phyloP scores from a whole-genome alignment of 2,888 invertebrate genomes.

The Yponomeuta evonymella region DNA sequence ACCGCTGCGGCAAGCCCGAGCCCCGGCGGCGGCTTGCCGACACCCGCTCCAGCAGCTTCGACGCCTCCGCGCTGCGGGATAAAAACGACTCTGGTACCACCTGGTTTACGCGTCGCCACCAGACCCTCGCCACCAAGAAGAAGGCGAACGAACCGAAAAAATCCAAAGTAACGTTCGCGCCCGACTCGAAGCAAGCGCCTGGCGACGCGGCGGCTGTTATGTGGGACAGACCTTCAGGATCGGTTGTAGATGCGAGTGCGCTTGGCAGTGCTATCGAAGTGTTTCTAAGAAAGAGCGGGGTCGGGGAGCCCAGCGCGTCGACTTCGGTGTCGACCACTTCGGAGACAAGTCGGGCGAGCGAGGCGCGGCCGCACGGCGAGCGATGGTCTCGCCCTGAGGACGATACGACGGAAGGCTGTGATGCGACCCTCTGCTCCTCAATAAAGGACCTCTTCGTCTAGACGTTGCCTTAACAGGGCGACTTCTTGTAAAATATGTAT shows the following conservation, averaged over 20 bases:
- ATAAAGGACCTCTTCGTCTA: slow-evolving; percentile 92
- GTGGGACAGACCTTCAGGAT: slow-evolving; percentile 86
- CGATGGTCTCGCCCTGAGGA: slow-evolving; percentile 83
- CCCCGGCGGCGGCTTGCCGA: slow-evolving; percentile 78
- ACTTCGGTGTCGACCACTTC: slow-evolving; percentile 28
- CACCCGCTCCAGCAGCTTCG: slow-evolving; percentile 89
- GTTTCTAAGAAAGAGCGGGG: slow-evolving; percentile 80
- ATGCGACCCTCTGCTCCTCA: slow-evolving; percentile 88
- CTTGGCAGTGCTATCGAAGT: slow-evolving; percentile 91
- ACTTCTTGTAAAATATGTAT: slow-evolving; percentile 48
- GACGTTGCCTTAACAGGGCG: slow-evolving; percentile 28
- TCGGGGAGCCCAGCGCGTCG: slow-evolving; percentile 55
- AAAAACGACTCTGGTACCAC: slow-evolving; percentile 74
- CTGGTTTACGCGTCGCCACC: slow-evolving; percentile 87
- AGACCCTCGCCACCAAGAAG: slow-evolving; percentile 82
- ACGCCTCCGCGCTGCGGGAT: slow-evolving; percentile 82
- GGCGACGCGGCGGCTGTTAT: slow-evolving; percentile 79
- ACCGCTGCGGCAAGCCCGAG: slow-evolving; percentile 79
- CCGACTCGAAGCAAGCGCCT: slow-evolving; percentile 76
- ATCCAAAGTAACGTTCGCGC: slow-evolving; percentile 76
- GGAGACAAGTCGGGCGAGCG: slow-evolving; percentile 29
- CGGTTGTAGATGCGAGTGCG: slow-evolving; percentile 86
- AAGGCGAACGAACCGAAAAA: slow-evolving; percentile 69
- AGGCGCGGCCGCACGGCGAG: slow-evolving; percentile 49
- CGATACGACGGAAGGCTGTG: slow-evolving; percentile 83